Percentiles rank a stretch among this genome's conserved stretches.
Conservation (phyloP, 2,113 vertebrate species). For the Solea senegalensis region DNA sequence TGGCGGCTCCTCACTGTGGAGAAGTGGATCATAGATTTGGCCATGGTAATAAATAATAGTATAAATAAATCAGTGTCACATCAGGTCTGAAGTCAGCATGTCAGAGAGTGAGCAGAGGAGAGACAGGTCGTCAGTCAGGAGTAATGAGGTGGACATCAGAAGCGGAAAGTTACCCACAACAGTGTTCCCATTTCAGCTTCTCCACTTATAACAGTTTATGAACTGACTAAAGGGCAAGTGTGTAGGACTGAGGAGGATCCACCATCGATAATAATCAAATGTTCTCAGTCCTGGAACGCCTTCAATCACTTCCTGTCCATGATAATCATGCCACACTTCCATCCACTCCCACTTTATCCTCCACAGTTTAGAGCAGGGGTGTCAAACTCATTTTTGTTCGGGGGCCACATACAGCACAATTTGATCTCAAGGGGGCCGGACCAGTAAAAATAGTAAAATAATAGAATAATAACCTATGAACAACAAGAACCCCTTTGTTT, state of each 20-base stretch:
- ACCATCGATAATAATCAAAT: no score
- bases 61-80: slow-evolving; percentile 39
- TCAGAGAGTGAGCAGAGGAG: slow-evolving; percentile 14
- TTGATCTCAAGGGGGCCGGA: no score
- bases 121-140: slow-evolving; percentile 39
- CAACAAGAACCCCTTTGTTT: no score
- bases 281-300: no score
- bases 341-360: no score
- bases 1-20: slow-evolving; percentile 88
- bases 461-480: no score
- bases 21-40: slow-evolving; percentile 90
- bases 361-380: no score
- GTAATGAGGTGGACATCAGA: slow-evolving; percentile 44
- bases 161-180: slow-evolving; percentile 9
- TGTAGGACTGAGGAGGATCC: background rate
- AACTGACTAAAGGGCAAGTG: background rate
- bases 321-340: no score
- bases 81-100: slow-evolving; percentile 27
- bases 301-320: no score
- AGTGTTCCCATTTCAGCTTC: background rate
- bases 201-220: background rate
- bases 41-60: slow-evolving; percentile 88
- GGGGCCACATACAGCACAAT: no score
- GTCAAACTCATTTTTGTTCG: no score
- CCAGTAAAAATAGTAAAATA: no score